Evolutionary conservation across 2,888 invertebrate species (phyloP).

Genomic region (Hirtodrosophila alboralis): DNA sequence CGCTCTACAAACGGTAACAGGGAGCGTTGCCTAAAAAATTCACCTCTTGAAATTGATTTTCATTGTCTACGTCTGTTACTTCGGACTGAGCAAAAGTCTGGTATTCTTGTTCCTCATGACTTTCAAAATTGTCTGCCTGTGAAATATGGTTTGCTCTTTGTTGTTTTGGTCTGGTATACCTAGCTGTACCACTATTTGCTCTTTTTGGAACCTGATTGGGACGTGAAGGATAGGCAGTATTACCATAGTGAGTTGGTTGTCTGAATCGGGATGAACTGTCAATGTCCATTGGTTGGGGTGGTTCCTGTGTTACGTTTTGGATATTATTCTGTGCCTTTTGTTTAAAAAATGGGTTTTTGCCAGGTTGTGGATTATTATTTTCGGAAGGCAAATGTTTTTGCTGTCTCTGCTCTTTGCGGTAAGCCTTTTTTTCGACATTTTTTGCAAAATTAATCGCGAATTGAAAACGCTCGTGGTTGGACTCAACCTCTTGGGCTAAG

Average conservation of each 20-base stretch:
- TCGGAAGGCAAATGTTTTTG: background rate
- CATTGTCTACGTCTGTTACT: too few relatives aligned
- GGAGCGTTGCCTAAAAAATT: too few relatives aligned
- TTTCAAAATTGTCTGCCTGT: too few relatives aligned
- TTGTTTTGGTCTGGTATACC: slow-evolving; percentile 4
- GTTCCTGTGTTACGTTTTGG: slow-evolving; percentile 1
- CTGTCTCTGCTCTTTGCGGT: background rate
- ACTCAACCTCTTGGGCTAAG: slow-evolving; percentile 5
- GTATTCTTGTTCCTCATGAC: background rate
- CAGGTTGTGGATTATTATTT: background rate
- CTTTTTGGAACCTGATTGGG: background rate
- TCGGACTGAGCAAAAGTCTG: too few relatives aligned
- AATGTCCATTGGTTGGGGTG: slow-evolving; percentile 4
- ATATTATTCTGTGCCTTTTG: background rate
- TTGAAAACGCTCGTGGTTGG: slow-evolving; percentile 11
- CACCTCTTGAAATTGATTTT: too few relatives aligned
- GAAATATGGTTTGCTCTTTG: background rate
- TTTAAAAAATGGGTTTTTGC: background rate
- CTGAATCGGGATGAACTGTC: slow-evolving; percentile 5
- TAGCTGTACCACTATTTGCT: slow-evolving; percentile 5
- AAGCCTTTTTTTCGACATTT: slow-evolving; percentile 1
- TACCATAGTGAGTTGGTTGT: background rate
- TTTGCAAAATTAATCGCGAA: slow-evolving; percentile 2
- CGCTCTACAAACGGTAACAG: too few relatives aligned
- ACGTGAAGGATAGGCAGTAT: background rate